These are phyloP conservation scores for Scomber colias DNA, from an alignment of 2,113 vertebrate genomes.

Conservation along the genomic window DNA sequence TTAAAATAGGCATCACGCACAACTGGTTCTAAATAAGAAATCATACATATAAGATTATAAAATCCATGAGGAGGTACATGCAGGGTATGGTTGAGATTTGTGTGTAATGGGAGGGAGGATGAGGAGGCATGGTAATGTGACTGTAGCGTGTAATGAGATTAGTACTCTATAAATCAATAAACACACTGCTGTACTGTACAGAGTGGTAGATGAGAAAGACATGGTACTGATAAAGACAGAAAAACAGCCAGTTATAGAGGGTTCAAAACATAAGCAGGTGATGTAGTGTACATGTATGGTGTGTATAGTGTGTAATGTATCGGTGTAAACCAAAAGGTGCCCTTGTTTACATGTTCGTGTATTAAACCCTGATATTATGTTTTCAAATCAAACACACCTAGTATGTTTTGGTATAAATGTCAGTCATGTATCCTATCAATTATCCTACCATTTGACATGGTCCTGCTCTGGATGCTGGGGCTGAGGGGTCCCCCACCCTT, in stretches of 20 bases:
- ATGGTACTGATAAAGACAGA: slow-evolving; percentile 16
- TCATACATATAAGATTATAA: slow-evolving; percentile 54
- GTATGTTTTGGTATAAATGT: slow-evolving; percentile 28
- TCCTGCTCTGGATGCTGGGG: slow-evolving; percentile 98
- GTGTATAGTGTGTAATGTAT: too few relatives aligned
- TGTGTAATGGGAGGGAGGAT: slow-evolving; percentile 61
- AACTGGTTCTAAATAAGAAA: slow-evolving; percentile 55
- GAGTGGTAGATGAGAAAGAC: slow-evolving; percentile 45
- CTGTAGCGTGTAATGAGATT: slow-evolving; percentile 77
- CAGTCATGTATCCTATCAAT: slow-evolving; percentile 77
- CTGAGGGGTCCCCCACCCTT: slow-evolving; percentile 95
- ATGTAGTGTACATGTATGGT: not conserved
- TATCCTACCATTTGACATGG: slow-evolving; percentile 93
- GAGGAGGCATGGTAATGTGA: slow-evolving; percentile 68
- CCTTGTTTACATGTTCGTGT: not conserved
- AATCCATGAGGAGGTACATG: slow-evolving; percentile 45
- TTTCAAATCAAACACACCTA: slow-evolving; percentile 49
- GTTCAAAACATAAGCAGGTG: slow-evolving; percentile 18
- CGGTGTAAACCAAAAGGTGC: too few relatives aligned
- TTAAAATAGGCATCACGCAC: slow-evolving; percentile 55
- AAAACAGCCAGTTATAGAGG: not conserved
- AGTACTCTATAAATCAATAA: slow-evolving; percentile 78
- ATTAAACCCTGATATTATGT: slow-evolving; percentile 13
- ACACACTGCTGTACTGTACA: slow-evolving; percentile 47
- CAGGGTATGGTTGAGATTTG: slow-evolving; percentile 35